Evolutionary conservation across 2,888 invertebrate genomes (phyloP), one percentile per base, ranked within the genome.

Genomic region (Carterocephalus palaemon): DNA sequence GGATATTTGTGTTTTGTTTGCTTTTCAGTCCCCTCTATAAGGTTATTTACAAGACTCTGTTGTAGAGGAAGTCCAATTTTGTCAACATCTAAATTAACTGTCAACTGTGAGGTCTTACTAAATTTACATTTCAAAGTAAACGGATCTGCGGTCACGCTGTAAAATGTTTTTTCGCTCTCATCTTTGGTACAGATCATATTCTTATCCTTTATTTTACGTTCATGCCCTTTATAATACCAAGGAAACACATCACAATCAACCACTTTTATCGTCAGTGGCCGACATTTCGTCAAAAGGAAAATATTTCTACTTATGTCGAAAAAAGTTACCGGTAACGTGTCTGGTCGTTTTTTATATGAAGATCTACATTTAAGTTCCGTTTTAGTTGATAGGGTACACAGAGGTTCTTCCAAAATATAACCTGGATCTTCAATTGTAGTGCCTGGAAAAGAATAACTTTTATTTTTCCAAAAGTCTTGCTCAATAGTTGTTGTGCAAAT

Each of bases 191-290:
- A 5, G 2, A 17, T 6, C 2, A 9, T 9, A 3, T 3, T 17
- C n/a, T 26, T n/a, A 28, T 28, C 15, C 16, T 22, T 22, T 9
- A 13, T 17, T 3, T 34, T 13, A 12, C 4, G 7, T 8, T 33
- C 31, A 5, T 24, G 12, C 24, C 9, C 45, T 47, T 26, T 45
- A 4, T 43, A 43, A 15, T 53, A 48, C 40, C 42, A 48, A 4
- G 49, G 54, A 41, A 46, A 32, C 31, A 50, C 49, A 23, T 45
- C 24, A 45, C 47, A 59, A 24, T 59, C 57, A 1, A 57, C 54
- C 3, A 59, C 26, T 9, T 45, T 48, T 19, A 59, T 48, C 16
- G 32, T 42, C 15, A 54, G 36, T 1, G 59, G 54, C 4, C 48
- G 45, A 46, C 57, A 59, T 12, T 46, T 37, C 8, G 49, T 48